Conservation (phyloP, 2,113 vertebrate genomes). For the Sinocyclocheilus anophthalmus region DNA sequence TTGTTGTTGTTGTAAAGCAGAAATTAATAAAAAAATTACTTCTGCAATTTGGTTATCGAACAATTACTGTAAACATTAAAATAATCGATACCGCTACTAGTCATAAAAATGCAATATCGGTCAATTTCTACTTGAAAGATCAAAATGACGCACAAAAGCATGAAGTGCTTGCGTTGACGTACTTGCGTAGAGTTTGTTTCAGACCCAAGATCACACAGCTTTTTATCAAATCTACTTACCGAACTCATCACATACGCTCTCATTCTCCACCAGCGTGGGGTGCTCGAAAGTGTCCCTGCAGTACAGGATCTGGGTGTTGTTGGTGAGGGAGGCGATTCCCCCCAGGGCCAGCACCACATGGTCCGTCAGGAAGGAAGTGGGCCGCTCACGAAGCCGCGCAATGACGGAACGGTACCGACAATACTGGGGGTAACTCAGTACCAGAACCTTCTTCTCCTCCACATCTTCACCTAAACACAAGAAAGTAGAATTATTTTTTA, state of each 20-base stretch:
- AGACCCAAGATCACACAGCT: not conserved
- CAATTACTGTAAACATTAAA: not conserved
- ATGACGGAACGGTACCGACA: constrained; percentile 87
- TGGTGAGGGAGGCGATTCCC: constrained; percentile 84
- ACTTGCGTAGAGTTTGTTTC: not conserved
- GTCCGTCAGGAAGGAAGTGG: constrained; percentile 81
- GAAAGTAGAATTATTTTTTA: not conserved
- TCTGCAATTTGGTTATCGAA: not conserved
- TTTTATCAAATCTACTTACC: constrained; percentile 76
- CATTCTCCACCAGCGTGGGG: constrained; percentile 87
- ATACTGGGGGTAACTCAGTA: constrained; percentile 89
- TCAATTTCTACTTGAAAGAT: not conserved
- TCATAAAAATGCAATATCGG: not conserved
- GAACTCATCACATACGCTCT: constrained; percentile 89
- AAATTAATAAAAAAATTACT: no score
- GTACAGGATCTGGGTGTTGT: constrained; percentile 86
- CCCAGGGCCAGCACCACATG: constrained; percentile 86
- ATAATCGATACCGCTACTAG: no score
- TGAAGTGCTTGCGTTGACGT: not conserved
- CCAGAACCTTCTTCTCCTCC: constrained; percentile 67
- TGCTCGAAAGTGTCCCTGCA: constrained; percentile 91
- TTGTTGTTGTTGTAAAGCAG: no score
- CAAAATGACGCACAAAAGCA: not conserved
- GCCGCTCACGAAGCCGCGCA: constrained; percentile 84
- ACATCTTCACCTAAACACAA: constrained; percentile 59